Conservation (phyloP, 2,888 invertebrate genomes). For the Idaea aversata region DNA sequence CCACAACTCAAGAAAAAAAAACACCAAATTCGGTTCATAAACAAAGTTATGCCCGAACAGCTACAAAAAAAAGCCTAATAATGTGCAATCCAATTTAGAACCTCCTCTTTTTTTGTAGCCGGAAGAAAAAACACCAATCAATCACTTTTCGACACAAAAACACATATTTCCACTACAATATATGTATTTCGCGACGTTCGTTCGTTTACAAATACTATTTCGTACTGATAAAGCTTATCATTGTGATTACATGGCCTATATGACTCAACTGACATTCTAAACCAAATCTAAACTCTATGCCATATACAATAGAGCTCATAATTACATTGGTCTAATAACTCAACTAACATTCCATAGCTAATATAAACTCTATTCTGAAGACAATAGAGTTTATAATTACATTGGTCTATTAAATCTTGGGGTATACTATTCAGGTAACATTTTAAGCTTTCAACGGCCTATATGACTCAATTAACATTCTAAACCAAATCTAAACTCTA, state of each 20-base stretch:
- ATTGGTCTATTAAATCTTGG: not conserved
- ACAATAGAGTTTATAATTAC: no score
- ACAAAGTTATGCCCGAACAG: not conserved
- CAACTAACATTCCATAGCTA: no score
- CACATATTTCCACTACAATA: not conserved
- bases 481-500: no score
- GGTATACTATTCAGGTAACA: not conserved
- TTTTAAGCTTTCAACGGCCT: conserved; percentile 12
- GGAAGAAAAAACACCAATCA: not conserved
- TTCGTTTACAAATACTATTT: conserved; percentile 3
- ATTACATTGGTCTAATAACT: no score
- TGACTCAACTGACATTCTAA: conserved; percentile 10
- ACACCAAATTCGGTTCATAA: no score
- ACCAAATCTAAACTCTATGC: no score
- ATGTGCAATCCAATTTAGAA: not conserved
- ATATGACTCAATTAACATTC: conserved; percentile 13
- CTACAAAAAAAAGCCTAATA: not conserved
- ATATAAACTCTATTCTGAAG: no score
- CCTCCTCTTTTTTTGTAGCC: not conserved
- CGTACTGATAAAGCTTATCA: conserved; percentile 29
- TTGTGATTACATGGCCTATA: conserved; percentile 20
- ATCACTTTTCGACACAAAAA: not conserved
- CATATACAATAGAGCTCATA: no score
- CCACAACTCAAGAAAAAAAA: no score
- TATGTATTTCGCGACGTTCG: not conserved